Conservation (phyloP, 2,888 invertebrate genomes). For the Lysandra bellargus region DNA sequence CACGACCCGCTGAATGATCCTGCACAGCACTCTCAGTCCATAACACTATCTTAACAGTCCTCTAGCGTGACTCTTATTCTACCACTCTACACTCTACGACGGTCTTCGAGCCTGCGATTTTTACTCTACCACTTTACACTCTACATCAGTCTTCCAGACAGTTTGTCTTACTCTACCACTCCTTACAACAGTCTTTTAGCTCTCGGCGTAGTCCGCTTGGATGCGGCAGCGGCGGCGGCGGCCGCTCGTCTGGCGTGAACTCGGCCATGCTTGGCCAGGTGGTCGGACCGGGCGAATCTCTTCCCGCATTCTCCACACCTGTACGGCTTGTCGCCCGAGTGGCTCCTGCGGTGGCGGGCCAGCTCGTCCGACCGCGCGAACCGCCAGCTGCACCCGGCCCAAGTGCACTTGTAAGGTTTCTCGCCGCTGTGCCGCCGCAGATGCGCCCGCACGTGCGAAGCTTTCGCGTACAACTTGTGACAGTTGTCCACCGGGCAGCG, state of each 20-base stretch:
- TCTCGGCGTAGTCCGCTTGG: slow-evolving; percentile 48
- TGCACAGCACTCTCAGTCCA: neutral
- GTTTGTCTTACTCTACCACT: neutral
- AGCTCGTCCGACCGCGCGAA: slow-evolving; percentile 97
- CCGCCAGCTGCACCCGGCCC: slow-evolving; percentile 93
- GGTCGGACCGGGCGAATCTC: slow-evolving; percentile 95
- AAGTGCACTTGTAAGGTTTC: slow-evolving; percentile 86
- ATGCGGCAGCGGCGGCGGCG: slow-evolving; percentile 56
- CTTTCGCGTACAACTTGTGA: slow-evolving; percentile 92
- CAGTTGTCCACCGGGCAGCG: slow-evolving; percentile 86
- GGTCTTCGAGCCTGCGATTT: neutral
- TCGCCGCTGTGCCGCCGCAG: slow-evolving; percentile 91
- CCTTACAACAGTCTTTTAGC: slow-evolving; percentile 53
- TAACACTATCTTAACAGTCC: neutral
- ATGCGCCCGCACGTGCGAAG: slow-evolving; percentile 94
- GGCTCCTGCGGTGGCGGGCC: slow-evolving; percentile 95
- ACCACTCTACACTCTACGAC: neutral
- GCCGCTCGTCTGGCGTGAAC: slow-evolving; percentile 86
- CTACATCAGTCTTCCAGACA: neutral
- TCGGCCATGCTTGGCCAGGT: slow-evolving; percentile 94
- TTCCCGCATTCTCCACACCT: slow-evolving; percentile 93
- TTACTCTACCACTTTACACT: neutral
- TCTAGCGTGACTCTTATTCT: slow-evolving; percentile 2
- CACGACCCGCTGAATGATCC: neutral
- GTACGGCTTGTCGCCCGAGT: slow-evolving; percentile 97